Evolutionary conservation across 2,888 invertebrate genomes (phyloP).

Genomic region (Apodemia mormo): DNA sequence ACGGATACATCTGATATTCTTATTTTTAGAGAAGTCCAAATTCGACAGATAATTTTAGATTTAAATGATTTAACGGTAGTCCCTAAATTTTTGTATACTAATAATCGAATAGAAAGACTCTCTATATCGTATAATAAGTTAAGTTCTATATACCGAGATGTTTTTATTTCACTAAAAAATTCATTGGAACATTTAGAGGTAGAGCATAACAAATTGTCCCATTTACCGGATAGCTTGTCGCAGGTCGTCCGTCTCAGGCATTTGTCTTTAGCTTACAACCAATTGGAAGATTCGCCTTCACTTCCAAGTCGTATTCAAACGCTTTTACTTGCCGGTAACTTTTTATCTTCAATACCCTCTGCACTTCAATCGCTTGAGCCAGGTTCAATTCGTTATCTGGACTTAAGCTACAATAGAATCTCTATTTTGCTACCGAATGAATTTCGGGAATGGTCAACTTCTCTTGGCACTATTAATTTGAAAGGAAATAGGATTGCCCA

Average conservation of each 20-base stretch:
- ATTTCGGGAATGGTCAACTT: slow-evolving; percentile 89
- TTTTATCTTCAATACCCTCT: slow-evolving; percentile 87
- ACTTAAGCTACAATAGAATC: slow-evolving; percentile 94
- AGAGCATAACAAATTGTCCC: slow-evolving; percentile 88
- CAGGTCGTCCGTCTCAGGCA: slow-evolving; percentile 87
- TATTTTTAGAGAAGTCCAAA: slow-evolving; percentile 86
- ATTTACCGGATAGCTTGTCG: slow-evolving; percentile 86
- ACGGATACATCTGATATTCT: slow-evolving; percentile 84
- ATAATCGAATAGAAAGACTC: slow-evolving; percentile 87
- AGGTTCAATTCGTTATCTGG: slow-evolving; percentile 88
- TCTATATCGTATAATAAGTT: slow-evolving; percentile 91
- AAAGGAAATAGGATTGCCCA: slow-evolving; percentile 92
- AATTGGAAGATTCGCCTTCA: slow-evolving; percentile 79
- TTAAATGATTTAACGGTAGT: slow-evolving; percentile 88
- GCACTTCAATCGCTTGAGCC: slow-evolving; percentile 87
- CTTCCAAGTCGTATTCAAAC: slow-evolving; percentile 87
- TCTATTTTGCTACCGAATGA: slow-evolving; percentile 88
- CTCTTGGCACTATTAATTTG: slow-evolving; percentile 89
- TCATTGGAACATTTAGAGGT: slow-evolving; percentile 91
- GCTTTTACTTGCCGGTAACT: slow-evolving; percentile 91
- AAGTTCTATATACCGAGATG: slow-evolving; percentile 84
- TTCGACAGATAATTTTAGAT: slow-evolving; percentile 91
- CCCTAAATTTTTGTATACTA: slow-evolving; percentile 84
- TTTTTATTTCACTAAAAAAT: slow-evolving; percentile 88
- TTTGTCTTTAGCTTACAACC: slow-evolving; percentile 91